A percentile compares a stretch with the other conserved stretches of the same genome.
Evolutionary conservation across 1,140 invertebrate species (phyloP).

Genomic region (Trialeurodes vaporariorum): DNA sequence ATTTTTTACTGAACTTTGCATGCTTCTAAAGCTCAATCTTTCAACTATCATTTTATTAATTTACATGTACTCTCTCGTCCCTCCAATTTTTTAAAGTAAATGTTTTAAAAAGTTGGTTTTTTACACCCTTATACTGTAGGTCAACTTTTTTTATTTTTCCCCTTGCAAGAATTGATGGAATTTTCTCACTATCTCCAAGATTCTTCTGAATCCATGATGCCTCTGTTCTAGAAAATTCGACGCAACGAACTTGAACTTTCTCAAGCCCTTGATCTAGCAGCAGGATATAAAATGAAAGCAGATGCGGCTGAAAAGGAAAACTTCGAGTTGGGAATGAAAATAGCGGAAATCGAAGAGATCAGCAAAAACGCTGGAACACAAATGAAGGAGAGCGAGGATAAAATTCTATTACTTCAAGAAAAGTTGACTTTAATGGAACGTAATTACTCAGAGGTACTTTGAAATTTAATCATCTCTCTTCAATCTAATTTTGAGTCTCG

Average conservation of each 20-base stretch:
- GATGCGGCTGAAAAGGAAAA: conserved; percentile 32
- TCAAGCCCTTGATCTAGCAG: conserved; percentile 48
- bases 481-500: too few relatives aligned
- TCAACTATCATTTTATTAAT: too few relatives aligned
- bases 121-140: too few relatives aligned
- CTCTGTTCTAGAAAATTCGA: conserved; percentile 41
- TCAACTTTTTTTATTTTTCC: too few relatives aligned
- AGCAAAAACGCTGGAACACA: conserved; percentile 19
- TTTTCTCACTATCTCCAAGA: too few relatives aligned
- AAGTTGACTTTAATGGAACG: conserved; percentile 26
- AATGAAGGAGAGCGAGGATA: conserved; percentile 30
- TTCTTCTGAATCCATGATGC: too few relatives aligned
- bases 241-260: conserved; percentile 51
- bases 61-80: too few relatives aligned
- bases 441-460: conserved; percentile 5
- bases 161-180: conserved; percentile 19
- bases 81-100: too few relatives aligned
- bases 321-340: neutral
- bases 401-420: conserved; percentile 25
- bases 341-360: conserved; percentile 21
- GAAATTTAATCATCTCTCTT: too few relatives aligned
- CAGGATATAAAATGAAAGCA: conserved; percentile 52
- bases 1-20: too few relatives aligned
- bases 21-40: too few relatives aligned
- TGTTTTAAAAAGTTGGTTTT: too few relatives aligned